phyloP scores from a whole-genome alignment of 2,113 vertebrate genomes.

The Corapipo altera region DNA sequence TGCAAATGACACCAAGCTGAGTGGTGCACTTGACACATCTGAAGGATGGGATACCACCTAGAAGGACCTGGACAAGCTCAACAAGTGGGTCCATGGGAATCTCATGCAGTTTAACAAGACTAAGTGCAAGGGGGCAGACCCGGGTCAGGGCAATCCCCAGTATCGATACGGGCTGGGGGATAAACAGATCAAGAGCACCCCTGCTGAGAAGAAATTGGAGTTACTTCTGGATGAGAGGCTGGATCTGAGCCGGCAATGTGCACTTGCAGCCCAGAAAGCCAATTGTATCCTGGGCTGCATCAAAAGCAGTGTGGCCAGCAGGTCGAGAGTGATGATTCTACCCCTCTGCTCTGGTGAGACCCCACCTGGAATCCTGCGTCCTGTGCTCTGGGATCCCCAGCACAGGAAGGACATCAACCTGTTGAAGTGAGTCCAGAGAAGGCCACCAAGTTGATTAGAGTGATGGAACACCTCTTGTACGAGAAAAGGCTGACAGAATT shows the following conservation, averaged over 20 bases:
- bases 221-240: background rate
- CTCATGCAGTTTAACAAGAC: background rate
- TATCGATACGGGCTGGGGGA: background rate
- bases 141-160: background rate
- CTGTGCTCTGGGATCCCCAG: background rate
- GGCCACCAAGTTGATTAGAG: background rate
- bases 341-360: background rate
- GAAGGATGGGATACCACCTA: background rate
- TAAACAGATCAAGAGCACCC: background rate
- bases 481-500: background rate
- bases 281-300: background rate
- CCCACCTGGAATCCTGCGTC: background rate
- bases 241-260: background rate
- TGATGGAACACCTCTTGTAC: no score
- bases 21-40: background rate
- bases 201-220: background rate
- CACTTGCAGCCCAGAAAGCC: background rate
- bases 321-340: background rate
- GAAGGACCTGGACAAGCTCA: background rate
- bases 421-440: background rate
- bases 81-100: background rate
- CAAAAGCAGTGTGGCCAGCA: background rate
- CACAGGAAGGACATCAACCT: background rate
- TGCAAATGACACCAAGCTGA: background rate
- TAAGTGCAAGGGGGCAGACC: background rate